Percentiles rank a stretch among this genome's conserved stretches.
These are phyloP conservation scores for Ophthalmolycus amberensis DNA, from an alignment of 2,113 vertebrate genomes.

Conservation along the genomic window DNA sequence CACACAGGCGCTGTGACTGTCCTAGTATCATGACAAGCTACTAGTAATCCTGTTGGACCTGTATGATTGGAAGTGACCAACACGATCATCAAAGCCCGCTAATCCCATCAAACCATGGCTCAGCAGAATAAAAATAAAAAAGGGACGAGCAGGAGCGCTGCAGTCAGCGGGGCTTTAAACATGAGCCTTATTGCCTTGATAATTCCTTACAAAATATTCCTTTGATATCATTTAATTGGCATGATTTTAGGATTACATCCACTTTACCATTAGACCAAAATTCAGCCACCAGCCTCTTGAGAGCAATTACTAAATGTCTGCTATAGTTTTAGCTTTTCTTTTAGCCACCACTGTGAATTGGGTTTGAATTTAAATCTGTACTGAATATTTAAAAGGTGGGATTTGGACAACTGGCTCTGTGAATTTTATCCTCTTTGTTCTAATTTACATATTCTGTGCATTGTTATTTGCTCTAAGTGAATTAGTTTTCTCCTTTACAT, in stretches of 20 bases:
- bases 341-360: not conserved
- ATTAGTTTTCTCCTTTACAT: not conserved
- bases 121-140: conserved; percentile 10
- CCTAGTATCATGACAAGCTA: conserved; percentile 15
- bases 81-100: conserved; percentile 37
- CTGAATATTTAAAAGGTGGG: not conserved
- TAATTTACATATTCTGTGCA: not conserved
- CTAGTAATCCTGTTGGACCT: conserved; percentile 44
- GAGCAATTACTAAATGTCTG: not conserved
- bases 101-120: conserved; percentile 32
- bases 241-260: conserved; percentile 14
- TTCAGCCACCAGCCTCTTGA: not conserved
- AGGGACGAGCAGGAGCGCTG: not conserved
- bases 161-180: not conserved
- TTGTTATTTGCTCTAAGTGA: not conserved
- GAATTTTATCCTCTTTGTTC: not conserved
- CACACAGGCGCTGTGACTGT: conserved; percentile 1
- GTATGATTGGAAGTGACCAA: conserved; percentile 34
- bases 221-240: conserved; percentile 14
- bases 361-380: not conserved
- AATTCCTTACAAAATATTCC: conserved; percentile 1
- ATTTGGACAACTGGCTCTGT: not conserved
- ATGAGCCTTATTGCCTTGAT: not conserved
- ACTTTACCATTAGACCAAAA: not conserved
- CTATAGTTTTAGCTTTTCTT: not conserved